phyloP scores from a whole-genome alignment of 1,140 invertebrate species.

The Leptinotarsa lineolata region DNA sequence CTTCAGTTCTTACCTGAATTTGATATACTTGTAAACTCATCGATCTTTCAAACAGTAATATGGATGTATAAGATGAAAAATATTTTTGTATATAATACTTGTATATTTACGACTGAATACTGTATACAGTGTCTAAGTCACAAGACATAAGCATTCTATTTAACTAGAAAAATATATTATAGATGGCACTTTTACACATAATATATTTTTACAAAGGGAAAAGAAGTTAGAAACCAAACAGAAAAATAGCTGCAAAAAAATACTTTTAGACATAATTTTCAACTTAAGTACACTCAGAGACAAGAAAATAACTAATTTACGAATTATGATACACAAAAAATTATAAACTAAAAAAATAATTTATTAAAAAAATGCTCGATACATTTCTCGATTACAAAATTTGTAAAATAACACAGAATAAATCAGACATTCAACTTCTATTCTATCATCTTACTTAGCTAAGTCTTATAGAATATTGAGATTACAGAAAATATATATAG shows the following conservation, averaged over 20 bases:
- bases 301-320: constrained; percentile 29
- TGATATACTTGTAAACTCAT: no score
- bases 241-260: constrained; percentile 27
- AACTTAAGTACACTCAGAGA: constrained; percentile 25
- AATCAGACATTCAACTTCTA: constrained; percentile 32
- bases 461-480: constrained; percentile 32
- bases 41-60: no score
- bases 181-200: constrained; percentile 56
- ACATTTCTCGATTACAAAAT: constrained; percentile 9
- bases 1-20: no score
- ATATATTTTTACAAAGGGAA: constrained; percentile 47
- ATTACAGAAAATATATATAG: constrained; percentile 27
- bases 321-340: constrained; percentile 38
- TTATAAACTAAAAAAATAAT: constrained; percentile 35
- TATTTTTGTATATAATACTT: constrained; percentile 50
- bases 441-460: constrained; percentile 25
- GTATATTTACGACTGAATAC: constrained; percentile 56
- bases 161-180: constrained; percentile 57
- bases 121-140: constrained; percentile 57
- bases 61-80: background rate
- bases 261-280: background rate
- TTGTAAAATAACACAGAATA: constrained; percentile 32
- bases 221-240: constrained; percentile 21
- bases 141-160: constrained; percentile 56
- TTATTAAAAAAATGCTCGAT: constrained; percentile 14